These are phyloP conservation scores for Sinocyclocheilus maitianheensis DNA, from an alignment of 2,113 vertebrate species.

Conservation along the genomic window DNA sequence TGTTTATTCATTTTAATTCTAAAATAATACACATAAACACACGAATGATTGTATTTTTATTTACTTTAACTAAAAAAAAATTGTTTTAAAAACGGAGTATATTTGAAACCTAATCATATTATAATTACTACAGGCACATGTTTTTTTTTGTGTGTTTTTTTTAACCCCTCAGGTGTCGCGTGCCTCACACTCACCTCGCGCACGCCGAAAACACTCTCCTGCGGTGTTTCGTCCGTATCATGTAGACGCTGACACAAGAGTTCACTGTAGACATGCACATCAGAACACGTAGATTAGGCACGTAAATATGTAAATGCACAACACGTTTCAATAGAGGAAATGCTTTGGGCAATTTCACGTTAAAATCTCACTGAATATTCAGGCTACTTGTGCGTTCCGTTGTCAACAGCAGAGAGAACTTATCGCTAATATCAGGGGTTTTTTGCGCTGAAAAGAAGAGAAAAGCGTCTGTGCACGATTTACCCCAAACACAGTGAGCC, in stretches of 20 bases:
- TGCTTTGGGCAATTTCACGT: neutral
- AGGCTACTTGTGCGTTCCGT: neutral
- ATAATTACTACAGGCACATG: neutral
- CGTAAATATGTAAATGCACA: neutral
- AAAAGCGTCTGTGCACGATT: neutral
- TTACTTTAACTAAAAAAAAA: neutral
- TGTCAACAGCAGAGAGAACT: neutral
- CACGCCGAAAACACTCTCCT: slow-evolving; percentile 34
- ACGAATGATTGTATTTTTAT: neutral
- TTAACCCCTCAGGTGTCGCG: slow-evolving; percentile 35
- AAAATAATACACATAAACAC: neutral
- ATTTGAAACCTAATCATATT: neutral
- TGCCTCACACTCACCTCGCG: slow-evolving; percentile 39
- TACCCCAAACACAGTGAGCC: neutral
- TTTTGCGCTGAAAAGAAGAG: neutral
- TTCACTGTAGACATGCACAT: neutral
- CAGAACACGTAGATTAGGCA: neutral
- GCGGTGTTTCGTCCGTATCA: neutral
- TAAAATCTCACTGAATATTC: neutral
- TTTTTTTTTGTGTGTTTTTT: neutral
- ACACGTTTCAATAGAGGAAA: neutral
- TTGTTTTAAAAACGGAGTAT: neutral
- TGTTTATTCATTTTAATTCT: neutral
- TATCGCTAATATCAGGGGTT: neutral
- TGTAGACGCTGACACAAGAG: neutral